Conservation (phyloP, 2,888 invertebrate genomes). For the Cordilura impudica region DNA sequence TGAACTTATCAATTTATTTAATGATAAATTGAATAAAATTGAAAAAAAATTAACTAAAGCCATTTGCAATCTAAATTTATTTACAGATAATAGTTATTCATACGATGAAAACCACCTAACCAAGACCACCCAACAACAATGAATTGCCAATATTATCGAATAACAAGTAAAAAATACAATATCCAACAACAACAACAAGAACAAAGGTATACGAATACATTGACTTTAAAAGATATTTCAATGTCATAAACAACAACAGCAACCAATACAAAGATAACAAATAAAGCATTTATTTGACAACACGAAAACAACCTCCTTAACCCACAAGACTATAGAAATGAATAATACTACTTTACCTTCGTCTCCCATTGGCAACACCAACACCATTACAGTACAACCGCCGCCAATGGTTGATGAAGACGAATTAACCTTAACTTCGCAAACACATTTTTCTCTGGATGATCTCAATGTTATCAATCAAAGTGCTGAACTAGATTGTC, state of each 20-base stretch:
- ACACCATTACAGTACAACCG: not conserved
- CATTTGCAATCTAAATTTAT: constrained; percentile 7
- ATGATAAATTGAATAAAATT: no score
- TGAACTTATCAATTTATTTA: no score
- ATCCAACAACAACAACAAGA: not conserved
- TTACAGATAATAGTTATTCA: constrained; percentile 33
- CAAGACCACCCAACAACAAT: constrained; percentile 7
- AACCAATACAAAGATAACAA: constrained; percentile 57
- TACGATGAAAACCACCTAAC: not conserved
- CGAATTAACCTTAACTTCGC: constrained; percentile 37
- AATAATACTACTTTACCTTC: constrained; percentile 58
- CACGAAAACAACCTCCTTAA: constrained; percentile 15
- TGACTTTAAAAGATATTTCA: not conserved
- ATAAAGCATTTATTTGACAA: constrained; percentile 39
- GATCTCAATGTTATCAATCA: constrained; percentile 73
- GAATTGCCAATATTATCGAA: not conserved
- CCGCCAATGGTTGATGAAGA: not conserved
- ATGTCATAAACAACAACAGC: not conserved
- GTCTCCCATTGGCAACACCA: constrained; percentile 2
- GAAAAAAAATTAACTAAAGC: no score
- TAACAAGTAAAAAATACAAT: not conserved
- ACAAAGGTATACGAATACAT: constrained; percentile 18
- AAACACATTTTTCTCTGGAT: constrained; percentile 63
- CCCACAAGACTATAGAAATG: constrained; percentile 39
- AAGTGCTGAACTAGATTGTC: constrained; percentile 74